Conservation (phyloP, 53 echinoderm and acorn worm species). For the Astropecten irregularis region DNA sequence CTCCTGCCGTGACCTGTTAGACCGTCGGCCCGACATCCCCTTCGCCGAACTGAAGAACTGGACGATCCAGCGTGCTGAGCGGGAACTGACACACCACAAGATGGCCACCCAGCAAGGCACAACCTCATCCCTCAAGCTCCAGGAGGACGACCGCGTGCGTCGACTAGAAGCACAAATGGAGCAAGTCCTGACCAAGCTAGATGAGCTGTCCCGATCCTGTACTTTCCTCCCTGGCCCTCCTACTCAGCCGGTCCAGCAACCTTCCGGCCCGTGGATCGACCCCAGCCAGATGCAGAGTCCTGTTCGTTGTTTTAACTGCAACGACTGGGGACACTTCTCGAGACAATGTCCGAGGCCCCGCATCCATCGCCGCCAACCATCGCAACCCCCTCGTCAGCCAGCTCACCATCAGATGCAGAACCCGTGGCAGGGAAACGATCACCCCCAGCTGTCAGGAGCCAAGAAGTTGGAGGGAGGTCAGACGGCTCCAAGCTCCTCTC, state of each 20-base stretch:
- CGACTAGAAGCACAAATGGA: background rate
- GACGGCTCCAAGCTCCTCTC: background rate
- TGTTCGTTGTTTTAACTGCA: background rate
- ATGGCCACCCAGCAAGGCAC: background rate
- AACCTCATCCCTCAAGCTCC: no score
- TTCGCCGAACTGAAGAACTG: background rate
- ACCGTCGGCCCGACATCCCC: background rate
- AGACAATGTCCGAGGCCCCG: background rate
- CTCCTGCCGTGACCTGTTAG: conserved; percentile 4
- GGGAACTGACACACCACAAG: background rate
- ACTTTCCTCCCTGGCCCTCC: background rate
- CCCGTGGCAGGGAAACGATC: background rate
- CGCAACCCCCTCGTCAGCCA: no score
- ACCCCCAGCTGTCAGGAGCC: background rate
- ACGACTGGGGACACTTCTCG: no score
- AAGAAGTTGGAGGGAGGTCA: background rate
- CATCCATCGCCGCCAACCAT: background rate
- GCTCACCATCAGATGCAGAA: background rate
- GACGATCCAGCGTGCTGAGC: background rate
- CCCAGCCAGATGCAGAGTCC: background rate
- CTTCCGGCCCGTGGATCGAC: background rate
- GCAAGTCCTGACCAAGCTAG: background rate
- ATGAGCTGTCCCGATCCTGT: background rate
- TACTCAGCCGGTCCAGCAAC: background rate
- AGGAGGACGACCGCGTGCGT: background rate